Evolutionary conservation across 1,140 invertebrate genomes (phyloP).

Genomic region (Globodera rostochiensis): DNA sequence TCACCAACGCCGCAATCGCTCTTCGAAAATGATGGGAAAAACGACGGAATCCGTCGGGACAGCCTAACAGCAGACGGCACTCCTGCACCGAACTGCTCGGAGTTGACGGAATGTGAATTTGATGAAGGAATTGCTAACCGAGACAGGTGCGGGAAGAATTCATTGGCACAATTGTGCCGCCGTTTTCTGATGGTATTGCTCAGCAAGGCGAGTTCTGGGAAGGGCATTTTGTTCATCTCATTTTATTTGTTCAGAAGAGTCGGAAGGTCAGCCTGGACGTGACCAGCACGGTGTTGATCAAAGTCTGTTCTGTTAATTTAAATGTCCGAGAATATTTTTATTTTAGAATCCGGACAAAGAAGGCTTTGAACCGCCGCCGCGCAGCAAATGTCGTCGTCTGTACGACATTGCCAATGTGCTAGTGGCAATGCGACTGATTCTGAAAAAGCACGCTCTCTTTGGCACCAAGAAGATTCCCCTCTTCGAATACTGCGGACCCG

Average conservation of each 20-base stretch:
- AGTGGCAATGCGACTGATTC: slow-evolving; percentile 60
- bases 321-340: not conserved
- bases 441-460: slow-evolving; percentile 62
- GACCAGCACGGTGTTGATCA: slow-evolving; percentile 61
- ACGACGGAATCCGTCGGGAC: not conserved
- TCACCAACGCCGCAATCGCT: not conserved
- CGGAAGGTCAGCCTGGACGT: slow-evolving; percentile 59
- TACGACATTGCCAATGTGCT: slow-evolving; percentile 65
- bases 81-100: not conserved
- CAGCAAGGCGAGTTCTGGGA: slow-evolving; percentile 43
- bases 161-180: slow-evolving; percentile 60
- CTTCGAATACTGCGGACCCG: slow-evolving; percentile 62
- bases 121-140: slow-evolving; percentile 18
- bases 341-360: slow-evolving; percentile 54
- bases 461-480: slow-evolving; percentile 65
- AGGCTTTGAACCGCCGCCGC: slow-evolving; percentile 60
- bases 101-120: not conserved
- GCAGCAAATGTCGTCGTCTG: slow-evolving; percentile 58
- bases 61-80: slow-evolving; percentile 1
- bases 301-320: slow-evolving; percentile 30
- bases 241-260: slow-evolving; percentile 21
- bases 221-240: not conserved
- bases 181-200: slow-evolving; percentile 63
- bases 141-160: slow-evolving; percentile 60
- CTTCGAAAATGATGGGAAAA: not conserved